A percentile compares a stretch with the other conserved stretches of the same genome.
Evolutionary conservation across 2,113 vertebrate genomes (phyloP).

Genomic region (Ceyx margarethae): DNA sequence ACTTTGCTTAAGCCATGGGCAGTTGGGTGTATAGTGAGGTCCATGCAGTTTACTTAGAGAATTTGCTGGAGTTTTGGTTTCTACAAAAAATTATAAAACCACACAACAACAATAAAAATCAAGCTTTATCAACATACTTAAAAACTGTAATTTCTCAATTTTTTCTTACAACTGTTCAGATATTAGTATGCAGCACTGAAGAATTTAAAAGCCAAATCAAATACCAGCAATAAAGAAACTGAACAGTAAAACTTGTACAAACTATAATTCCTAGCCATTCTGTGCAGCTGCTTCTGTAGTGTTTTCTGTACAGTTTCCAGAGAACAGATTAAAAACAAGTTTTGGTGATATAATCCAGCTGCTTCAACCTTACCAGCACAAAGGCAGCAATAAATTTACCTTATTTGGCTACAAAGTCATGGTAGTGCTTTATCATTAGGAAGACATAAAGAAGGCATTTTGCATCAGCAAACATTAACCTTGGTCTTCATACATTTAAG

Average conservation of each 20-base stretch:
- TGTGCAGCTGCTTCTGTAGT: neutral
- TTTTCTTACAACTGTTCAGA: neutral
- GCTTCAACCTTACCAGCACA: neutral
- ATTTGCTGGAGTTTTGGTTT: neutral
- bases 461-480: neutral
- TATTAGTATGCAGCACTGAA: neutral
- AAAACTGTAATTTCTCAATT: neutral
- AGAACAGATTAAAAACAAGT: neutral
- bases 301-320: neutral
- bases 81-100: neutral
- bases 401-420: neutral
- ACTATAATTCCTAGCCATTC: neutral
- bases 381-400: neutral
- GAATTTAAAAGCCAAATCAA: constrained; percentile 4
- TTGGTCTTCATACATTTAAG: neutral
- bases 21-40: neutral
- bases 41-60: neutral
- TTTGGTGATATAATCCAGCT: neutral
- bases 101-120: neutral
- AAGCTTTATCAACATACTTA: neutral
- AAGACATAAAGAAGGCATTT: neutral
- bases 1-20: neutral
- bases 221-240: neutral
- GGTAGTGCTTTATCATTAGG: neutral
- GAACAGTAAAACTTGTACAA: neutral